phyloP scores from a whole-genome alignment of 1,140 invertebrate genomes.

The Halictus rubicundus region DNA sequence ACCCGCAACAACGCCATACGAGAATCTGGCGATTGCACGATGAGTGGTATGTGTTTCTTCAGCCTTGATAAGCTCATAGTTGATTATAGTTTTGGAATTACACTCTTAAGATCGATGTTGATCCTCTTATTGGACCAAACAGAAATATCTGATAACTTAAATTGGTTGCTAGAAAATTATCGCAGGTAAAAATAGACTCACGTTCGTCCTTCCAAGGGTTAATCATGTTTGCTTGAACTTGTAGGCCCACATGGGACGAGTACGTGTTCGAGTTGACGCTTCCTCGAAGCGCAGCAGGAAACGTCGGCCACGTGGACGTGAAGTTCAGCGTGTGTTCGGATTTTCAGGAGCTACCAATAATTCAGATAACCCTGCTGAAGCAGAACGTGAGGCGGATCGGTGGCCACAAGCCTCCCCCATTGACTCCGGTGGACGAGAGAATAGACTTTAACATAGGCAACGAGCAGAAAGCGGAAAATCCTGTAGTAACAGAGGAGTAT shows the following conservation, averaged over 20 bases:
- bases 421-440: slow-evolving; percentile 82
- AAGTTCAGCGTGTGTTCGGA: slow-evolving; percentile 90
- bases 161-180: too few species aligned
- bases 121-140: too few species aligned
- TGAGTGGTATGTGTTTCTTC: slow-evolving; percentile 83
- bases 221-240: slow-evolving; percentile 50
- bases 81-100: too few species aligned
- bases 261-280: slow-evolving; percentile 94
- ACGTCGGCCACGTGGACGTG: slow-evolving; percentile 92
- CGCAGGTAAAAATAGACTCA: too few species aligned
- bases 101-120: too few species aligned
- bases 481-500: slow-evolving; percentile 90
- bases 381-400: slow-evolving; percentile 90
- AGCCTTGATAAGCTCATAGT: background rate
- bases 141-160: too few species aligned
- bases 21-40: slow-evolving; percentile 93
- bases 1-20: slow-evolving; percentile 90
- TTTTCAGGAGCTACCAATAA: slow-evolving; percentile 82
- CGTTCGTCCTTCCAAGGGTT: background rate
- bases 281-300: slow-evolving; percentile 84
- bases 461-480: slow-evolving; percentile 85
- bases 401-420: slow-evolving; percentile 75
- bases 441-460: slow-evolving; percentile 82
- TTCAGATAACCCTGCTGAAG: slow-evolving; percentile 91
- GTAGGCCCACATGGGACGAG: slow-evolving; percentile 92